phyloP scores from a whole-genome alignment of 2,113 vertebrate genomes.

The Lynx canadensis region DNA sequence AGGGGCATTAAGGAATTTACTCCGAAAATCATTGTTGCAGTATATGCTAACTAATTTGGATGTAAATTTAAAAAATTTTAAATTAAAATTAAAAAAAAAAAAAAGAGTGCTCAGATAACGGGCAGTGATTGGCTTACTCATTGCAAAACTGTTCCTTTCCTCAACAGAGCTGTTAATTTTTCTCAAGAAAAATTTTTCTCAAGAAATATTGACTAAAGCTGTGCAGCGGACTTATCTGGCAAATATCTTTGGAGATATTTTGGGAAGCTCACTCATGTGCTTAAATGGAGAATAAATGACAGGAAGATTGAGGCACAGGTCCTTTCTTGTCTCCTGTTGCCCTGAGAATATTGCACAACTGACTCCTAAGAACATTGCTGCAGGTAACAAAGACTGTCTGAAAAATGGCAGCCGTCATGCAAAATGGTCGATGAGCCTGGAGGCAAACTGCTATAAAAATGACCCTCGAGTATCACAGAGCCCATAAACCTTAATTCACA shows the following conservation, averaged over 20 bases:
- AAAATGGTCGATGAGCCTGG: not conserved
- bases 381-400: not conserved
- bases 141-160: not conserved
- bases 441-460: not conserved
- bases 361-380: not conserved
- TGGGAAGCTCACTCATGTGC: not conserved
- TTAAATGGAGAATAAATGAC: not conserved
- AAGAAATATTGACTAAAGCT: not conserved
- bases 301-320: not conserved
- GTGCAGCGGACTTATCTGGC: not conserved
- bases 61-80: no score
- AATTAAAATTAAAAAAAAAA: not conserved
- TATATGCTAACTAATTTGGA: no score
- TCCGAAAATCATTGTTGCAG: no score
- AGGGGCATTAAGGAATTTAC: no score
- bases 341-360: not conserved
- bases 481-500: not conserved
- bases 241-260: not conserved
- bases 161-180: not conserved
- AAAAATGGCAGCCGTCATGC: not conserved
- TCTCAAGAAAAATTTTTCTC: constrained; percentile 37
- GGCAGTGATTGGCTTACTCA: not conserved
- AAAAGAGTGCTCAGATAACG: not conserved
- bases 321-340: not conserved
- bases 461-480: not conserved